These are phyloP conservation scores for Parazoanthus darwini DNA, from an alignment of 92 coral and sea anemone genomes.

Conservation along the genomic window DNA sequence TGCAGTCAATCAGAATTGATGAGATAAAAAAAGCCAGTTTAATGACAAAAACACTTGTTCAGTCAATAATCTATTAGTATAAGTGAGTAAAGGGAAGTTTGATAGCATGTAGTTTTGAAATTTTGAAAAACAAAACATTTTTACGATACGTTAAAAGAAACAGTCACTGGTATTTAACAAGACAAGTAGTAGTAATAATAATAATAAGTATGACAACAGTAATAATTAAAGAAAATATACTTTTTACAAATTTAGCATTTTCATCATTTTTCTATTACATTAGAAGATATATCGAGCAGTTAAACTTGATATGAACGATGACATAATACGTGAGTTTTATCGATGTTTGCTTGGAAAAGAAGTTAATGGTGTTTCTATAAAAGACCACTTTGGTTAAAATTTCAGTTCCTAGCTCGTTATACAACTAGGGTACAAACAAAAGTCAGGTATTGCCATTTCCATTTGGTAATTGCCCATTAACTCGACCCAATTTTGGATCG, in stretches of 20 bases:
- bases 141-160: constrained; percentile 14
- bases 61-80: constrained; percentile 13
- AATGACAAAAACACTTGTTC: constrained; percentile 15
- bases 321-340: not conserved
- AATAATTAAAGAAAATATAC: constrained; percentile 9
- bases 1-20: constrained; percentile 15
- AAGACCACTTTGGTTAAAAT: constrained; percentile 13
- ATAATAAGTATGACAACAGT: constrained; percentile 12
- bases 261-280: constrained; percentile 11
- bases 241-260: constrained; percentile 10
- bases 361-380: constrained; percentile 12
- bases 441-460: constrained; percentile 15
- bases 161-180: constrained; percentile 11
- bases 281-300: constrained; percentile 14
- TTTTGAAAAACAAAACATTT: constrained; percentile 13
- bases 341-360: constrained; percentile 5
- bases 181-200: constrained; percentile 12
- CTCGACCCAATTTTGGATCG: constrained; percentile 16
- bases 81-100: constrained; percentile 15
- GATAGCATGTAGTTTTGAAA: constrained; percentile 15
- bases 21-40: constrained; percentile 15
- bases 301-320: not conserved
- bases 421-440: constrained; percentile 14
- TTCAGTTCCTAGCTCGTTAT: constrained; percentile 14
- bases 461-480: constrained; percentile 13